Evolutionary conservation across 1,140 invertebrate species (phyloP), one percentile per base, ranked within the genome.

Genomic region (Drosophila tropicalis): DNA sequence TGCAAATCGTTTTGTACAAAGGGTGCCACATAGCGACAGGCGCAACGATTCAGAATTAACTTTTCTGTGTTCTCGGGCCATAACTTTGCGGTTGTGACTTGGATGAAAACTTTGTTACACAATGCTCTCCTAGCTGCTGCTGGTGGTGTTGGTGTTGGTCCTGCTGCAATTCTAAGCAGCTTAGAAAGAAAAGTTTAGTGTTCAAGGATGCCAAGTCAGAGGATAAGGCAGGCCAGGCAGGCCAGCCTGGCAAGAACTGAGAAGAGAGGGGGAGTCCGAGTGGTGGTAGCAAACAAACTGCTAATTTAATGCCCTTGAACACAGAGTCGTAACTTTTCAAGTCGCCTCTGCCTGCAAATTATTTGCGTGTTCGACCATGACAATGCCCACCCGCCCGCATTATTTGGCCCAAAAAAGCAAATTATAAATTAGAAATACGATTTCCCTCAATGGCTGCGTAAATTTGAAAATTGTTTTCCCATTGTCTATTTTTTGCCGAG

Each of bases 21-120:
- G 60, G 61, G 66, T 81, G 74, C 75, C 71, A 70, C 67, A 73
- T 67, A 55, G 64, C 78, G 61, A 67, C 63, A 68, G 72, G 72
- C 68, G 72, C 64, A 62, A 44, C 51, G 39, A 62, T 60, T 72
- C 64, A 68, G 67, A 66, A 65, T 80, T 84, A 79, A 87, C 65
- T 85, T 85, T 78, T 87, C 55, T 67, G 69, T 62, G 32, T 36
- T 36, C 34, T 36, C 34, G 9, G 72, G 58, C 72, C 74, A 77
- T 77, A 77, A 77, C 73, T 77, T 77, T 77, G 74, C 55, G 74
- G 73, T 77, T 67, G 44, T 51, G 73, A 77, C 67, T 77, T 77
- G 62, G 74, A 58, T 60, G 67, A 41, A 72, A 85, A 85, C 67
- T 86, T 85, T 86, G 62, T 69, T 85, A 73, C 75, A 82, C 75